A percentile compares a stretch with the other conserved stretches of the same genome.
Evolutionary conservation across 2,113 vertebrate species (phyloP).

Genomic region (Psophia crepitans): DNA sequence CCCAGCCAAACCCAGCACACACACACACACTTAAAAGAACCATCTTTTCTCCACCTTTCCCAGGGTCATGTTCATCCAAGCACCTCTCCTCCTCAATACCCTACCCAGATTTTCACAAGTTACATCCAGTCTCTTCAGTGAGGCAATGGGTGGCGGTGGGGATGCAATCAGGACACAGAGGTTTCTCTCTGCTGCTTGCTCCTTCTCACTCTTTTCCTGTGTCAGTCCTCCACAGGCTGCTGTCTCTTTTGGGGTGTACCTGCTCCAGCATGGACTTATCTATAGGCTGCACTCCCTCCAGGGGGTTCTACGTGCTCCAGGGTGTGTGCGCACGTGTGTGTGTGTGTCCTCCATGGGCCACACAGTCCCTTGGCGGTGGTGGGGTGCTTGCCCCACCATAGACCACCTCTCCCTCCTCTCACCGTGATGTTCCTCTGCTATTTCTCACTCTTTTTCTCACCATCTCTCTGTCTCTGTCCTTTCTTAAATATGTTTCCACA

Average conservation of each 20-base stretch:
- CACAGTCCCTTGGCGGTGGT: not conserved
- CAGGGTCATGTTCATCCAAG: not conserved
- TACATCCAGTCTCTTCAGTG: not conserved
- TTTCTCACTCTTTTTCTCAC: not conserved
- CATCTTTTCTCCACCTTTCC: not conserved
- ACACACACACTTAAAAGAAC: not conserved
- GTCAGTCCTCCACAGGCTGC: not conserved
- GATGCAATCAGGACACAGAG: not conserved
- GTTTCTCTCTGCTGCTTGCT: not conserved
- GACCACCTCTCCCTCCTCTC: not conserved
- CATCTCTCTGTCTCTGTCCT: not conserved
- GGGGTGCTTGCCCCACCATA: not conserved
- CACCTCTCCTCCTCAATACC: not conserved
- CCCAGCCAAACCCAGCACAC: too few relatives aligned
- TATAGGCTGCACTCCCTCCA: not conserved
- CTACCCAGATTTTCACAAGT: not conserved
- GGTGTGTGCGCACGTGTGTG: too few relatives aligned
- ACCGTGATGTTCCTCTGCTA: not conserved
- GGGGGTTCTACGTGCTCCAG: not conserved
- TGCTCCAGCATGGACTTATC: not conserved
- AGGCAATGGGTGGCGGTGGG: rapidly evolving
- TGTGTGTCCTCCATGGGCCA: not conserved
- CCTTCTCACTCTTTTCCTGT: not conserved
- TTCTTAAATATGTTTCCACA: not conserved
- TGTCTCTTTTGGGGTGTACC: not conserved